Conservation (phyloP, 2,888 invertebrate genomes). For the Mimachlamys varia region DNA sequence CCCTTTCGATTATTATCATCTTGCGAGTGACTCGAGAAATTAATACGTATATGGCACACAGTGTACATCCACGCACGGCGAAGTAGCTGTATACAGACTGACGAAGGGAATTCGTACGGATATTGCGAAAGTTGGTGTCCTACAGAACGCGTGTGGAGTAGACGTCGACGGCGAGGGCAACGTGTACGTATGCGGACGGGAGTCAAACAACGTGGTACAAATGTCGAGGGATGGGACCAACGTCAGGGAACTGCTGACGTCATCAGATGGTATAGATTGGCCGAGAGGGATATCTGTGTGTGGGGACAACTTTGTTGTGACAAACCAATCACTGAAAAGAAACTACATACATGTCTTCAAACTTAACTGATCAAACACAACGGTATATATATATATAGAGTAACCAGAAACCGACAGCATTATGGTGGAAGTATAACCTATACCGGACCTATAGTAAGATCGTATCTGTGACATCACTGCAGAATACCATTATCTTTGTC, state of each 20-base stretch:
- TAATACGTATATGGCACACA: not conserved
- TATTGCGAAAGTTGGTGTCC: not conserved
- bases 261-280: not conserved
- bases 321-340: not conserved
- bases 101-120: not conserved
- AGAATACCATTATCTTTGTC: no score
- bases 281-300: not conserved
- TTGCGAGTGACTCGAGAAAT: not conserved
- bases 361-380: not conserved
- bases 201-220: not conserved
- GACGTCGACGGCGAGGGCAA: not conserved
- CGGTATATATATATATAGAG: no score
- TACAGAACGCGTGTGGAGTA: not conserved
- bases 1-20: not conserved
- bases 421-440: no score
- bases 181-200: not conserved
- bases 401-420: no score
- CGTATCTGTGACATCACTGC: no score
- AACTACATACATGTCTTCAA: not conserved
- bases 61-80: not conserved
- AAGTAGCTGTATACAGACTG: not conserved
- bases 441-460: no score
- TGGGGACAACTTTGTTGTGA: not conserved
- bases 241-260: slow-evolving; percentile 5
- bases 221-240: not conserved